A percentile compares a stretch with the other conserved stretches of the same genome.
These are phyloP conservation scores for Pluvialis apricaria DNA, from an alignment of 2,113 vertebrate genomes.

Conservation along the genomic window DNA sequence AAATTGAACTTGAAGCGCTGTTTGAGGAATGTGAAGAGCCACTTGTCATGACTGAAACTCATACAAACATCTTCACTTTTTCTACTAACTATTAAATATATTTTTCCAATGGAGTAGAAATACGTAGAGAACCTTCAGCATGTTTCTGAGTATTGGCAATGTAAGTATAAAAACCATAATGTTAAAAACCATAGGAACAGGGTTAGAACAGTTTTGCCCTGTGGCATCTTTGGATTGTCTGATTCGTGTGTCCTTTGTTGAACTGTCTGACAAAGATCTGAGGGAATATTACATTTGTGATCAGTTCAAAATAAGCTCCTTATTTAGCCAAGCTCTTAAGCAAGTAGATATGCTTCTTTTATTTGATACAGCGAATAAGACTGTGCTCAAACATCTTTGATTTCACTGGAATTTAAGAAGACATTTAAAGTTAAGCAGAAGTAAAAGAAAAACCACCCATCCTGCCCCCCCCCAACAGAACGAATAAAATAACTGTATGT, in stretches of 20 bases:
- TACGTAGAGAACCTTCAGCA: not conserved
- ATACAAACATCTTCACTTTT: constrained; percentile 2
- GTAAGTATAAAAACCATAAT: not conserved
- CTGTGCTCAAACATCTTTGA: not conserved
- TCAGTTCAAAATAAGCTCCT: not conserved
- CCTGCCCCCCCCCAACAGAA: not conserved
- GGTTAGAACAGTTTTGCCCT: not conserved
- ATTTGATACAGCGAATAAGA: not conserved
- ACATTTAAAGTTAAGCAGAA: not conserved
- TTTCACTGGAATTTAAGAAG: not conserved
- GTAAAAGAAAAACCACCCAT: not conserved
- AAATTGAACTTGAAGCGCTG: not conserved
- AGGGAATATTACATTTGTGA: not conserved
- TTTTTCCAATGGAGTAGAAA: not conserved
- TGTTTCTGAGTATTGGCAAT: not conserved
- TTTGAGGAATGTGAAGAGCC: constrained; percentile 5
- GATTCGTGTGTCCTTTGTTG: not conserved
- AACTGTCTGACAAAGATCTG: not conserved
- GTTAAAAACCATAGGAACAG: not conserved
- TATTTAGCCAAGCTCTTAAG: not conserved
- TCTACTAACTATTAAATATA: not conserved
- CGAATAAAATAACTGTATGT: not conserved
- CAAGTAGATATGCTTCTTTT: not conserved
- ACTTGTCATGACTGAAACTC: not conserved
- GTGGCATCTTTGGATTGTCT: not conserved